Evolutionary conservation across 2,113 vertebrate genomes (phyloP).

Genomic region (Tapirus terrestris): DNA sequence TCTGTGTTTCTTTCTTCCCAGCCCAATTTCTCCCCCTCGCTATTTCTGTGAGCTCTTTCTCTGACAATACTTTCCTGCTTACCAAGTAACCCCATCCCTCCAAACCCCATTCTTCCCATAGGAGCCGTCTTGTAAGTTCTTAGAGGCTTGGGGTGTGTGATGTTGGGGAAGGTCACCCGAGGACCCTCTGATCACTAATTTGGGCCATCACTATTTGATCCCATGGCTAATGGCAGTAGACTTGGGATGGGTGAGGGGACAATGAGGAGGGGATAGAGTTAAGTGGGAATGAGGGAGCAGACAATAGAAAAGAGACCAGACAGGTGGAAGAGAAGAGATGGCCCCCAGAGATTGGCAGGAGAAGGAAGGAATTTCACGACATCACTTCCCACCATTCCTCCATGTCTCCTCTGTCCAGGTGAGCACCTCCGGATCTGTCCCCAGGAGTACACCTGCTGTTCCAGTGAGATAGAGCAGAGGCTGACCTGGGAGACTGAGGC

Average conservation of each 20-base stretch:
- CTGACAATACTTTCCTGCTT: constrained; percentile 27
- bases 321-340: background rate
- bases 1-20: constrained; percentile 44
- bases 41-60: background rate
- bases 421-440: constrained; percentile 94
- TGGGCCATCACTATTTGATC: background rate
- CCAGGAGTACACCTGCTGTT: constrained; percentile 94
- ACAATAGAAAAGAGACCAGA: constrained; percentile 69
- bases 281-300: constrained; percentile 35
- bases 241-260: background rate
- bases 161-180: constrained; percentile 48
- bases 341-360: background rate
- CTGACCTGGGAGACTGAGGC: constrained; percentile 89
- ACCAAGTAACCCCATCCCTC: constrained; percentile 31
- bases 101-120: constrained; percentile 40
- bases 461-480: constrained; percentile 92
- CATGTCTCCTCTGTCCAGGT: constrained; percentile 82
- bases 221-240: background rate
- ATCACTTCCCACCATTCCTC: background rate
- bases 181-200: constrained; percentile 21
- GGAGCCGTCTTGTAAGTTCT: background rate
- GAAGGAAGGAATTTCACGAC: background rate
- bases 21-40: background rate
- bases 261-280: constrained; percentile 10
- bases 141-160: background rate